phyloP scores from a whole-genome alignment of 1,140 invertebrate species.

The Orussus abietinus region DNA sequence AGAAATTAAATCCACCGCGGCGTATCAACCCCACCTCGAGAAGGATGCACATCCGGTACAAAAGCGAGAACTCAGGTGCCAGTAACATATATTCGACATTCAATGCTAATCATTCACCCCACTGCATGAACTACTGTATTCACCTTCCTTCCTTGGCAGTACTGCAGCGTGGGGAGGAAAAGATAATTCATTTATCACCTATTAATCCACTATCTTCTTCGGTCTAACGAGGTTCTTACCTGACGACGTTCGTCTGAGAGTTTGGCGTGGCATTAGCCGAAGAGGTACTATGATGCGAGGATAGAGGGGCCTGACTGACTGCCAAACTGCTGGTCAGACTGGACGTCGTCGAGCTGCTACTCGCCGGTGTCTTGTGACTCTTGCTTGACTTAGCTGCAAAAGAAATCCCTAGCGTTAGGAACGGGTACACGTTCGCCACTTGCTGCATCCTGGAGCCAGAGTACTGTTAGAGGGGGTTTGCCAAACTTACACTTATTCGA shows the following conservation, averaged over 20 bases:
- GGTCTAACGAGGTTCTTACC: constrained; percentile 37
- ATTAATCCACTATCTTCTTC: too few relatives aligned
- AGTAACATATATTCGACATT: too few relatives aligned
- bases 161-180: constrained; percentile 30
- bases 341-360: constrained; percentile 36
- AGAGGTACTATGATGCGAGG: constrained; percentile 45
- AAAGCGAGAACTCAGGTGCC: too few relatives aligned
- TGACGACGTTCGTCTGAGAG: constrained; percentile 49
- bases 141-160: constrained; percentile 47
- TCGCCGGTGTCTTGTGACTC: constrained; percentile 46
- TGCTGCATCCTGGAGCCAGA: constrained; percentile 1
- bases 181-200: too few relatives aligned
- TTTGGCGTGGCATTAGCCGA: constrained; percentile 39
- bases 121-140: too few relatives aligned
- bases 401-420: neutral
- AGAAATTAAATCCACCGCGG: constrained; percentile 9
- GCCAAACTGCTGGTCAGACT: constrained; percentile 33
- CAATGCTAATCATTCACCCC: too few relatives aligned
- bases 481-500: constrained; percentile 52
- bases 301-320: constrained; percentile 35
- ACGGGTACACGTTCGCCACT: neutral
- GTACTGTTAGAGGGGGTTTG: too few relatives aligned
- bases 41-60: too few relatives aligned
- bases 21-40: too few relatives aligned
- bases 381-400: constrained; percentile 51